Base-by-base conservation (phyloP, 2,888 invertebrate genomes). In the Byasa hedistus region DNA sequence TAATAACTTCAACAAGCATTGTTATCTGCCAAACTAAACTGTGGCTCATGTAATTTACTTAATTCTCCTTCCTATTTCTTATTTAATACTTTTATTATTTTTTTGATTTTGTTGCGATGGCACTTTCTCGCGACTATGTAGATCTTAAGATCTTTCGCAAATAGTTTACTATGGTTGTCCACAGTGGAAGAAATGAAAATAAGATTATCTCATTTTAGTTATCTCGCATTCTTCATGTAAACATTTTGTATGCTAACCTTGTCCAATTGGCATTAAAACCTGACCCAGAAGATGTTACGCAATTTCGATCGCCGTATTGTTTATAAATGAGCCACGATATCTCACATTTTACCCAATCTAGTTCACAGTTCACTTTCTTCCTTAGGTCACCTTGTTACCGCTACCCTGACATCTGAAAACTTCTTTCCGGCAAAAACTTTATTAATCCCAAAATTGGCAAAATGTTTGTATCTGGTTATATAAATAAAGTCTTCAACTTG, bases 261-360 rank as follows among this genome's bases (percentile, higher is more conserved):
- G 58, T 55, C 59, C 63, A 57, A 57, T 23, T 51, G 27, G 36
- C 54, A 44, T 55, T 54, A 58, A 39, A 27, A 22, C 59, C 44
- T 64, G 64, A 64, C 52, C 64, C 52, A 64, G 57, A 58, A 36
- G 36, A 63, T 17, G 22, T 51, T 63, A 51, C 19, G 32, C 21
- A 56, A 63, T 51, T 57, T 27, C 48, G 48, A 57, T 48, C 48
- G 57, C 57, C 57, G 4, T 32, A 57, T 48, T 57, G 27, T 62
- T 12, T 56, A 36, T 24, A 44, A n/a, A 52, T 21, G 27, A n/a
- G 21, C 21, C n/a, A n/a, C n/a, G n/a, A n/a, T n/a, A n/a, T 61
- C 54, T 36, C 17, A 39, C 32, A n/a, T n/a, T n/a, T n/a, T n/a
- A n/a, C n/a, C n/a, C n/a, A n/a, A n/a, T n/a, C n/a, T n/a, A n/a